These are phyloP conservation scores for Spinus olivaceus DNA, from an alignment of 2,797 vertebrate species.

Conservation along the genomic window DNA sequence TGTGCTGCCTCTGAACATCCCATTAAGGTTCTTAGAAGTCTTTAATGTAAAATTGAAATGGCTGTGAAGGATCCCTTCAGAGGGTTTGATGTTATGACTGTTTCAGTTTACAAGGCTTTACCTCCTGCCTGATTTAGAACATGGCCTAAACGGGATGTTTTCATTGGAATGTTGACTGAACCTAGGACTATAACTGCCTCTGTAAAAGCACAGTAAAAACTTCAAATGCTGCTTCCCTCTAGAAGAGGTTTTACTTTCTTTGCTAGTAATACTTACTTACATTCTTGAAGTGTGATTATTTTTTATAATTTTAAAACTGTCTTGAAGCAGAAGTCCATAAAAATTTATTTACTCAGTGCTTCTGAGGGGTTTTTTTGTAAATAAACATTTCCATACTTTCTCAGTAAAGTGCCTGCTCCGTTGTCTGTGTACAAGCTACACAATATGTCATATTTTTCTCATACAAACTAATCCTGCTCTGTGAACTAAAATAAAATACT, in stretches of 20 bases:
- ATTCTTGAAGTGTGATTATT: not conserved
- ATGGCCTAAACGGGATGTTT: not conserved
- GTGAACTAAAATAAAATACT: not conserved
- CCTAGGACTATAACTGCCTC: not conserved
- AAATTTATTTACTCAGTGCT: not conserved
- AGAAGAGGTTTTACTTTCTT: not conserved
- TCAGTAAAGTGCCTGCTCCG: not conserved
- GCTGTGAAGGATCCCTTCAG: not conserved
- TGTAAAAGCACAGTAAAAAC: not conserved
- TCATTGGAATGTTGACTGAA: not conserved
- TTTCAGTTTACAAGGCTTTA: not conserved
- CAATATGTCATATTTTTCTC: not conserved
- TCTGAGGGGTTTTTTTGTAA: not conserved
- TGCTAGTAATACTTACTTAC: not conserved
- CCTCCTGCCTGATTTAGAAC: not conserved
- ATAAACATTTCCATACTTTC: not conserved
- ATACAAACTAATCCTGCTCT: not conserved
- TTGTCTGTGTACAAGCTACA: not conserved
- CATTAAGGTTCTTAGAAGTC: not conserved
- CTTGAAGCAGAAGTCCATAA: not conserved
- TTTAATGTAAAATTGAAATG: not conserved
- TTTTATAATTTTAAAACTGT: not conserved
- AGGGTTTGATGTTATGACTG: not conserved
- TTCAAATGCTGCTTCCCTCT: not conserved
- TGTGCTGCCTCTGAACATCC: not conserved